phyloP scores from a whole-genome alignment of 1,140 invertebrate species.

The Papilio machaon region DNA sequence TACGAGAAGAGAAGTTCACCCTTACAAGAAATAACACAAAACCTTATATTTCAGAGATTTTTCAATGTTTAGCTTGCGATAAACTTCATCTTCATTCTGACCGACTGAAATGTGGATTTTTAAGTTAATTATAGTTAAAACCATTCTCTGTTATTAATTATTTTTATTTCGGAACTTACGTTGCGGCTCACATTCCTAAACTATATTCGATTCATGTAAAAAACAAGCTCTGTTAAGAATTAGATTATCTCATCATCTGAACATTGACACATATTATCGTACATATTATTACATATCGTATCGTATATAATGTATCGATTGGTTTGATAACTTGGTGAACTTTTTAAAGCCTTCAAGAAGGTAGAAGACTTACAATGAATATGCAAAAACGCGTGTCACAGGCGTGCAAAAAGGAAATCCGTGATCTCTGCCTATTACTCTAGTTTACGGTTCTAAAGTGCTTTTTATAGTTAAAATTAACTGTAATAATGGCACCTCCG shows the following conservation, averaged over 20 bases:
- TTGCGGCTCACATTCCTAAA: background rate
- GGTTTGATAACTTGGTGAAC: too few species aligned
- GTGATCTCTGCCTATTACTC: conserved; percentile 19
- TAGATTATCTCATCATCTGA: too few species aligned
- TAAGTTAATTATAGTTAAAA: background rate
- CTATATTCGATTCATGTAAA: background rate
- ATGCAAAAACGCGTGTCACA: background rate
- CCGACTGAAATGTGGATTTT: background rate
- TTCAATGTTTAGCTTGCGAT: conserved; percentile 48
- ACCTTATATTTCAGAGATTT: conserved; percentile 57
- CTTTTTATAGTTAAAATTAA: conserved; percentile 22
- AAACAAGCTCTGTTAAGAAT: too few species aligned
- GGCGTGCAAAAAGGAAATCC: background rate
- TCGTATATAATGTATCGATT: too few species aligned
- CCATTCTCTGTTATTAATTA: background rate
- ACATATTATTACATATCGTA: too few species aligned
- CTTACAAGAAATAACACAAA: conserved; percentile 62
- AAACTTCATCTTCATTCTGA: conserved; percentile 35
- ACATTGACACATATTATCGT: too few species aligned
- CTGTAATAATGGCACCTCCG: conserved; percentile 19
- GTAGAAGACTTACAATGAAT: background rate
- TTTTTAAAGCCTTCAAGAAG: background rate
- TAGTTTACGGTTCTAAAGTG: conserved; percentile 6
- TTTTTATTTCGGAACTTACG: background rate
- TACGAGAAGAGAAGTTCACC: conserved; percentile 71